phyloP scores from a whole-genome alignment of 2,113 vertebrate species.

The Tachuris rubrigastra region DNA sequence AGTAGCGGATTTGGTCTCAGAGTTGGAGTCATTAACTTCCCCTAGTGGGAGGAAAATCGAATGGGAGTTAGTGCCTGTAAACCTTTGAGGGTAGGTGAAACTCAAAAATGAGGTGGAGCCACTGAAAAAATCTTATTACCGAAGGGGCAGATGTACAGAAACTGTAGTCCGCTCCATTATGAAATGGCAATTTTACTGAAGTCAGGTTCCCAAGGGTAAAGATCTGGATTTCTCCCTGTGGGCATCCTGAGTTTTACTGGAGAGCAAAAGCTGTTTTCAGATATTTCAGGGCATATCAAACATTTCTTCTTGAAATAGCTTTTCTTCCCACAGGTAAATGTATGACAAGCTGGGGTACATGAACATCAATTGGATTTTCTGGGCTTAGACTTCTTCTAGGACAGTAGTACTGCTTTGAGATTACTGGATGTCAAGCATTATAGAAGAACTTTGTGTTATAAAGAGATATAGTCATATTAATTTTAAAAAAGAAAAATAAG shows the following conservation, averaged over 20 bases:
- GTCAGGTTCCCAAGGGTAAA: not conserved
- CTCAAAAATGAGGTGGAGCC: not conserved
- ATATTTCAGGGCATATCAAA: not conserved
- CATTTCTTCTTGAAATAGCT: not conserved
- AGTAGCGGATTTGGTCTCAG: not conserved
- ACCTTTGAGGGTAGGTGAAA: not conserved
- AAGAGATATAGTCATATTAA: not conserved
- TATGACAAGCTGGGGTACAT: not conserved
- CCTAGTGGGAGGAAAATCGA: not conserved
- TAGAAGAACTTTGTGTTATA: not conserved
- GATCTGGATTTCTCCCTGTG: not conserved
- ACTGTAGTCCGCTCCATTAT: not conserved
- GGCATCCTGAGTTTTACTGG: not conserved
- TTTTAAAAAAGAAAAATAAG: not conserved
- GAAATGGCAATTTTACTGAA: not conserved
- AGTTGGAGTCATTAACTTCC: not conserved
- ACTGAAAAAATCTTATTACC: not conserved
- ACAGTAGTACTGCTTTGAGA: not conserved
- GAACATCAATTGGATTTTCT: not conserved
- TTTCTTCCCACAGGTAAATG: not conserved
- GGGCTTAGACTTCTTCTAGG: not conserved
- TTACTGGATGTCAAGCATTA: not conserved
- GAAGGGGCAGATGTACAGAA: not conserved
- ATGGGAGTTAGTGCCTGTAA: not conserved
- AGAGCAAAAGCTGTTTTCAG: not conserved